phyloP scores from a whole-genome alignment of 2,888 invertebrate species.

The Zaprionus lineosus region DNA sequence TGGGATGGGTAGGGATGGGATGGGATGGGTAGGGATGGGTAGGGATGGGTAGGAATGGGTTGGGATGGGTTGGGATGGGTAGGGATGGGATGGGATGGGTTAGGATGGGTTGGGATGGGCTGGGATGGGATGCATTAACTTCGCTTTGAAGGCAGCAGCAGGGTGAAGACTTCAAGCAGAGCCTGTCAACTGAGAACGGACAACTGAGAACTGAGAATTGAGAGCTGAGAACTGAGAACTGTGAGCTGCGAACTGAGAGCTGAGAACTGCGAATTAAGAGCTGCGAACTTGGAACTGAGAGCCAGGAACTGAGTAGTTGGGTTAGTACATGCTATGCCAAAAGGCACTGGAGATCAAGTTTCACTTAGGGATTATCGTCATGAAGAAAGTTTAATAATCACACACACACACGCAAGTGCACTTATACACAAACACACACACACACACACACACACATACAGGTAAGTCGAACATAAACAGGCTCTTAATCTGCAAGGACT shows the following conservation, averaged over 20 bases:
- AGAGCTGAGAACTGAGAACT: slow-evolving; percentile 8
- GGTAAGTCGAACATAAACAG: too few species aligned
- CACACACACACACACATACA: too few species aligned
- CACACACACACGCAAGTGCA: not conserved
- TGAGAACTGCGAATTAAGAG: slow-evolving; percentile 8
- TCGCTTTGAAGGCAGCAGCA: not conserved
- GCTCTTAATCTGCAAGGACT: too few species aligned
- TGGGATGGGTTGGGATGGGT: not conserved
- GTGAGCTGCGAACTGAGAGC: slow-evolving; percentile 31
- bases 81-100: not conserved
- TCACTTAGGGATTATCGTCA: slow-evolving; percentile 43
- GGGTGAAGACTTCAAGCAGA: not conserved
- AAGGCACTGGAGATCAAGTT: slow-evolving; percentile 47
- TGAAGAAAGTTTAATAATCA: slow-evolving; percentile 20
- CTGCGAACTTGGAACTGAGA: slow-evolving; percentile 14
- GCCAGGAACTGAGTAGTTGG: slow-evolving; percentile 33
- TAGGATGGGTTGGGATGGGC: not conserved
- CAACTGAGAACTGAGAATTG: slow-evolving; percentile 29
- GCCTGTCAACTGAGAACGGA: slow-evolving; percentile 16
- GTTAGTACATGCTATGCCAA: slow-evolving; percentile 33
- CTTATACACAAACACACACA: too few species aligned
- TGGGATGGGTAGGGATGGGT: not conserved
- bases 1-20: not conserved
- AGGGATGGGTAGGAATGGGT: not conserved
- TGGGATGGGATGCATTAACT: not conserved